These are phyloP conservation scores for Gila orcuttii DNA, from an alignment of 2,113 vertebrate species.

Conservation along the genomic window DNA sequence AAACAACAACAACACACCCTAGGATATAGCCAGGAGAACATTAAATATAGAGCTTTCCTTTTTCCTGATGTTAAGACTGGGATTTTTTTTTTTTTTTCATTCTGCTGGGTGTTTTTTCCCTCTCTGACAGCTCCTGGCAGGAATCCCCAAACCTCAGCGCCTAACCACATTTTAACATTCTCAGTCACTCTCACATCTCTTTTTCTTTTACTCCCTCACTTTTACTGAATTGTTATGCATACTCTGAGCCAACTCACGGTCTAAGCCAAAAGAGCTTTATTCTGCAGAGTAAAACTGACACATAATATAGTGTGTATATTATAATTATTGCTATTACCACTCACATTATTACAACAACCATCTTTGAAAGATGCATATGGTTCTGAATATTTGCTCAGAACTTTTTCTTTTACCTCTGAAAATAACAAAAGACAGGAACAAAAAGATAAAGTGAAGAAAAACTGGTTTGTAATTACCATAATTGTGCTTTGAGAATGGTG, in stretches of 20 bases:
- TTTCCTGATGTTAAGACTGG: slow-evolving; percentile 58
- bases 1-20: slow-evolving; percentile 64
- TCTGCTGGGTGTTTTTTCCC: slow-evolving; percentile 48
- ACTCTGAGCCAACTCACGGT: slow-evolving; percentile 31
- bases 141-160: slow-evolving; percentile 54
- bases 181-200: slow-evolving; percentile 40
- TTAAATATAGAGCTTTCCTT: slow-evolving; percentile 61
- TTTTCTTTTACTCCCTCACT: slow-evolving; percentile 35
- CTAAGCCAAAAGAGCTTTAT: slow-evolving; percentile 34
- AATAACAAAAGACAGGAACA: no score
- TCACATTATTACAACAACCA: slow-evolving; percentile 53
- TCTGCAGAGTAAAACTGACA: slow-evolving; percentile 52
- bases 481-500: not conserved
- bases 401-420: slow-evolving; percentile 20
- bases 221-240: slow-evolving; percentile 37
- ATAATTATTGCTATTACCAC: slow-evolving; percentile 31
- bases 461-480: slow-evolving; percentile 38
- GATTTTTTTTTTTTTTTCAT: slow-evolving; percentile 51
- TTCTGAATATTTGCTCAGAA: slow-evolving; percentile 5
- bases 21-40: slow-evolving; percentile 62
- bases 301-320: slow-evolving; percentile 49
- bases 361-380: slow-evolving; percentile 37
- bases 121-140: slow-evolving; percentile 56
- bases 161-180: slow-evolving; percentile 49
- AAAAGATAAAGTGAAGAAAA: slow-evolving; percentile 12